Percentiles rank a stretch among this genome's conserved stretches.
These are phyloP conservation scores for Plumapathes pennacea DNA, from an alignment of 92 coral and sea anemone genomes.

Conservation along the genomic window DNA sequence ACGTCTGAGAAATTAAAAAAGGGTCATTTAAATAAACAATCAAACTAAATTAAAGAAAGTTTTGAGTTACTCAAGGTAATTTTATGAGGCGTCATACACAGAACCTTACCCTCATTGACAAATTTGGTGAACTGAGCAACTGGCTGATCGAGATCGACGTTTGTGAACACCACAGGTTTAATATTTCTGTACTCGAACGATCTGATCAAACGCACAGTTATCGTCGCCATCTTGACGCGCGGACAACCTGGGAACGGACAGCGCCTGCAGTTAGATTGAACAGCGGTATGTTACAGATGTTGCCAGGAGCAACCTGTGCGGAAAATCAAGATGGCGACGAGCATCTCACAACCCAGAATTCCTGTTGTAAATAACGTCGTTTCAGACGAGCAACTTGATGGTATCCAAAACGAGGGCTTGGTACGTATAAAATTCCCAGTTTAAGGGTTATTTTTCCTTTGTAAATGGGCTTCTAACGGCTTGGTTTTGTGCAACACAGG, in stretches of 20 bases:
- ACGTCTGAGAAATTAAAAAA: conserved; percentile 32
- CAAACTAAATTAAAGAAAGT: background rate
- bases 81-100: background rate
- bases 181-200: conserved; percentile 94
- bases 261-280: no score
- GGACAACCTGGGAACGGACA: background rate
- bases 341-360: conserved; percentile 61
- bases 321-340: conserved; percentile 85
- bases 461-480: no score
- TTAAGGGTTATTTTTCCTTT: background rate
- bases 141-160: conserved; percentile 67
- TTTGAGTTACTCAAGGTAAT: no score
- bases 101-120: conserved; percentile 55
- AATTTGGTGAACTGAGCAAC: conserved; percentile 60
- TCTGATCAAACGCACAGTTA: conserved; percentile 89
- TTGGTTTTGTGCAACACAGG: no score
- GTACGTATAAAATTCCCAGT: conserved; percentile 6
- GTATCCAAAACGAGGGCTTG: conserved; percentile 43
- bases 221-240: no score
- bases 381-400: conserved; percentile 71
- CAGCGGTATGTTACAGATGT: no score
- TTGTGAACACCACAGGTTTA: conserved; percentile 63
- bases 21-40: background rate
- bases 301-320: no score
- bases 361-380: conserved; percentile 90